These are phyloP conservation scores for Malurus cyaneus DNA, from an alignment of 2,113 vertebrate genomes.

Conservation along the genomic window DNA sequence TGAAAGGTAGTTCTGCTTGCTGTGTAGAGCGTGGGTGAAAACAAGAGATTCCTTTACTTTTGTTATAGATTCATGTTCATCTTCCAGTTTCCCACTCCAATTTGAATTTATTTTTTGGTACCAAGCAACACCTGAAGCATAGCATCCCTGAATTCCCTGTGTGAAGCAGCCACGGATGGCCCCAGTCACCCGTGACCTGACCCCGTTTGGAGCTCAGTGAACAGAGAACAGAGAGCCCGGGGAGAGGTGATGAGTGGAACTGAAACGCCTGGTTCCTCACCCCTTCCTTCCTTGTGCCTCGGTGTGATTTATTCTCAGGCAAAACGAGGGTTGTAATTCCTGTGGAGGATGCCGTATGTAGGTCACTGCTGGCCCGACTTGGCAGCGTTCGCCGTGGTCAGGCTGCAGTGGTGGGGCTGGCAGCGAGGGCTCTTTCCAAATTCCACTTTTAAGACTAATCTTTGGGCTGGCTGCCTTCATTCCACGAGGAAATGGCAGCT, in stretches of 20 bases:
- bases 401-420: neutral
- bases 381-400: neutral
- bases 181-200: neutral
- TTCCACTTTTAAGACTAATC: slow-evolving; percentile 22
- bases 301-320: neutral
- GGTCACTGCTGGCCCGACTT: slow-evolving; percentile 27
- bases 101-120: neutral
- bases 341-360: neutral
- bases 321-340: slow-evolving; percentile 10
- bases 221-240: rapidly evolving
- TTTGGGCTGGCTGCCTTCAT: neutral
- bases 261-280: neutral
- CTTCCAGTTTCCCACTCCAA: neutral
- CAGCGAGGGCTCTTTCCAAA: neutral
- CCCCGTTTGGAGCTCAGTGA: neutral
- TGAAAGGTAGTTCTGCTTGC: neutral
- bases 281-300: neutral
- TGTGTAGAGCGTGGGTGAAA: neutral
- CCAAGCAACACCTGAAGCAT: neutral
- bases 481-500: neutral
- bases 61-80: neutral
- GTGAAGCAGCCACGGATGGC: neutral
- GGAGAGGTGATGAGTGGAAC: neutral
- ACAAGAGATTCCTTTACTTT: neutral
- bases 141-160: neutral